phyloP scores from a whole-genome alignment of 2,888 invertebrate species.

The Tenthredo livida region DNA sequence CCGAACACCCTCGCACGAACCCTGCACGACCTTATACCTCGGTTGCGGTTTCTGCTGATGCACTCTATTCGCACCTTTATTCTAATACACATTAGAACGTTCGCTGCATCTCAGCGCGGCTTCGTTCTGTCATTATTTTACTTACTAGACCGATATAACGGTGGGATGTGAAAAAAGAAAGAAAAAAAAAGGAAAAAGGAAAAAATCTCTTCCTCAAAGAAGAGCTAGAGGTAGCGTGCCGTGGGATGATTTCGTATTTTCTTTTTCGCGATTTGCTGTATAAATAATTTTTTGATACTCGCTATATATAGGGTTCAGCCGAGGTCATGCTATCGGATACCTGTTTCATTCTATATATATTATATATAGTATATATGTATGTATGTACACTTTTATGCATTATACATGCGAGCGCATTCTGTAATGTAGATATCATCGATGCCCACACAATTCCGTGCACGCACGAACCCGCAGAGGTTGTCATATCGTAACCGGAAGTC shows the following conservation, averaged over 20 bases:
- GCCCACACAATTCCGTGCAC: conserved; percentile 51
- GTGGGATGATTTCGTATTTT: neutral
- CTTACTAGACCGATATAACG: neutral
- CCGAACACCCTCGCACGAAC: conserved; percentile 75
- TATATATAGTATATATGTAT: neutral
- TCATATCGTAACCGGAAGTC: conserved; percentile 52
- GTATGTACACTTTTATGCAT: conserved; percentile 49
- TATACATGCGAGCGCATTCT: conserved; percentile 50
- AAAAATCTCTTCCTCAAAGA: neutral
- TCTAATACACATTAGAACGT: conserved; percentile 1
- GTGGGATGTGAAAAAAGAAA: neutral
- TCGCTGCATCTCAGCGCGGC: neutral
- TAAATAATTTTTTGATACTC: neutral
- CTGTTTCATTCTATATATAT: conserved; percentile 27
- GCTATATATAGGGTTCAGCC: conserved; percentile 4
- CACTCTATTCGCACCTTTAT: conserved; percentile 41
- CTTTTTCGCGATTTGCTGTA: neutral
- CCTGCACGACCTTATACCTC: conserved; percentile 62
- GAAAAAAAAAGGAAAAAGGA: neutral
- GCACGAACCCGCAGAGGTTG: conserved; percentile 39
- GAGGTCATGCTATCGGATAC: conserved; percentile 39
- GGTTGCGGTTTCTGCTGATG: conserved; percentile 53
- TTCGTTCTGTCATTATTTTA: conserved; percentile 39
- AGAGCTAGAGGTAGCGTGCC: neutral
- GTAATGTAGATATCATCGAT: conserved; percentile 53